phyloP scores from a whole-genome alignment of 1,140 invertebrate genomes.

The Argopecten irradians region DNA sequence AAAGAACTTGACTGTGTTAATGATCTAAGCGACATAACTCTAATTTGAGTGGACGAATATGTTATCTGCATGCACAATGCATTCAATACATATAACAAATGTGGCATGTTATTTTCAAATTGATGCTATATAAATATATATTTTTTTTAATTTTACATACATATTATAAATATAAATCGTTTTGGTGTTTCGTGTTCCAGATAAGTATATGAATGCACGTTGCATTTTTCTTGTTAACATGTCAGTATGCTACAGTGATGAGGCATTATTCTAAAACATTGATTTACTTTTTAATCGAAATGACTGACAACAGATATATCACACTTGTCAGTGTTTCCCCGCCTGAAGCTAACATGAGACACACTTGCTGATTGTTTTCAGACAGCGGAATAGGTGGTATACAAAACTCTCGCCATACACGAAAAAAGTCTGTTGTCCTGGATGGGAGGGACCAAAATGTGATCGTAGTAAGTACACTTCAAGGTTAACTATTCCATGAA shows the following conservation, averaged over 20 bases:
- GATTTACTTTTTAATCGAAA: too few species aligned
- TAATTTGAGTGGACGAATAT: background rate
- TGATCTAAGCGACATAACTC: background rate
- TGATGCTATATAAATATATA: background rate
- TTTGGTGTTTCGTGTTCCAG: background rate
- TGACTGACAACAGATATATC: too few species aligned
- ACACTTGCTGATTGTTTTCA: slow-evolving; percentile 14
- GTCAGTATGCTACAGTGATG: background rate
- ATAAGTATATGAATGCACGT: background rate
- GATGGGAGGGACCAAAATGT: slow-evolving; percentile 39
- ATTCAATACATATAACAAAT: background rate
- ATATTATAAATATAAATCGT: too few species aligned
- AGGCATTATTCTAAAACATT: background rate
- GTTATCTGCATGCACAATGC: background rate
- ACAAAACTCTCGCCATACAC: background rate
- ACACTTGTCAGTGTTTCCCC: too few species aligned
- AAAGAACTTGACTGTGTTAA: too few species aligned
- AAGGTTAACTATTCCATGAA: too few species aligned
- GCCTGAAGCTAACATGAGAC: too few species aligned
- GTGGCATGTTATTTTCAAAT: background rate
- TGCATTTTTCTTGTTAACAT: background rate
- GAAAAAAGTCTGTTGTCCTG: slow-evolving; percentile 32
- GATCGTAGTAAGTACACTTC: slow-evolving; percentile 33
- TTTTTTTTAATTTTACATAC: background rate
- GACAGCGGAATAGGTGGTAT: slow-evolving; percentile 26